Percentiles rank a stretch among this genome's conserved stretches.
These are phyloP conservation scores for Malurus splendens DNA, from an alignment of 2,797 vertebrate species.

Conservation along the genomic window DNA sequence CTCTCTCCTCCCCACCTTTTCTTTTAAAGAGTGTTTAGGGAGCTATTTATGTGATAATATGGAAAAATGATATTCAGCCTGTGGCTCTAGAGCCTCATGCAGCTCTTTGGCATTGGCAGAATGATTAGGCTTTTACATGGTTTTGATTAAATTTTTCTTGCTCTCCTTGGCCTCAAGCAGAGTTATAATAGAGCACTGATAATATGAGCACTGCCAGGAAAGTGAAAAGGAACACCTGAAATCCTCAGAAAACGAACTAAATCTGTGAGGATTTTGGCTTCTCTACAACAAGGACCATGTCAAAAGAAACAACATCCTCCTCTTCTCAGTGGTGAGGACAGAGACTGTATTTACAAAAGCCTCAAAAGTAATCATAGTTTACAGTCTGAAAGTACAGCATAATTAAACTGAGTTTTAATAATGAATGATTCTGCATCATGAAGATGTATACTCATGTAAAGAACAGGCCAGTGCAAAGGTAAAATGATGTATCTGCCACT, in stretches of 20 bases:
- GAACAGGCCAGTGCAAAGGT: not conserved
- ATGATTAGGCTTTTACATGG: slow-evolving; percentile 35
- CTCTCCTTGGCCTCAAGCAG: slow-evolving; percentile 36
- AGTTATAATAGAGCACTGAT: slow-evolving; percentile 20
- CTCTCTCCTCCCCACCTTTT: not conserved
- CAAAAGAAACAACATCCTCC: not conserved
- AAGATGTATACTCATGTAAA: not conserved
- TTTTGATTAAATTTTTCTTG: slow-evolving; percentile 49
- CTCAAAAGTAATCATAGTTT: not conserved
- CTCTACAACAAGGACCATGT: not conserved
- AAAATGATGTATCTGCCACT: not conserved
- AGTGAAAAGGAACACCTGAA: slow-evolving; percentile 21
- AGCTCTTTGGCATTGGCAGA: slow-evolving; percentile 30
- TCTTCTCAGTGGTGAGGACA: not conserved
- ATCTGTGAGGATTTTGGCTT: not conserved
- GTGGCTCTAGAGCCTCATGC: slow-evolving; percentile 41
- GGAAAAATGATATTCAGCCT: slow-evolving; percentile 52
- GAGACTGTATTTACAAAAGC: not conserved
- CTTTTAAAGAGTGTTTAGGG: slow-evolving; percentile 31
- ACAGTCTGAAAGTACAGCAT: not conserved
- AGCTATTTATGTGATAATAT: slow-evolving; percentile 50
- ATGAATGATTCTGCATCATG: not conserved
- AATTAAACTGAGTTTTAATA: not conserved
- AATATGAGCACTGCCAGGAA: not conserved
- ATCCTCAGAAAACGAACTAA: not conserved